These are phyloP conservation scores for Aphelenchoides fujianensis DNA, from an alignment of 1,140 invertebrate species.

Conservation along the genomic window DNA sequence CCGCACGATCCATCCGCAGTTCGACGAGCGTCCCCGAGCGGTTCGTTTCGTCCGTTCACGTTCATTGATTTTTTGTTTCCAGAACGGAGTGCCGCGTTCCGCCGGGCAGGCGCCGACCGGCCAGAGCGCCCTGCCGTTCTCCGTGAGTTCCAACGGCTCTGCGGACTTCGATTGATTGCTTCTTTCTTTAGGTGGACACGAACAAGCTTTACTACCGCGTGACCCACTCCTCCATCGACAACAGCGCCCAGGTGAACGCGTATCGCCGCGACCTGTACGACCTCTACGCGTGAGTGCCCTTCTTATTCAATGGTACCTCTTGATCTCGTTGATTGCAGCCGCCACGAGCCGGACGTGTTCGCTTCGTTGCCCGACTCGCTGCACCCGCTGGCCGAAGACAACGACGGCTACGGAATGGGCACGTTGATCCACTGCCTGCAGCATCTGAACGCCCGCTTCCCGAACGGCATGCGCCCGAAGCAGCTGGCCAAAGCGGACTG, in stretches of 20 bases:
- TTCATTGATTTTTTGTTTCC: no score
- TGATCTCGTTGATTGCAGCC: neutral
- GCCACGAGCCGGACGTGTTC: neutral
- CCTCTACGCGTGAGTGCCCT: no score
- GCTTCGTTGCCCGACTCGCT: neutral
- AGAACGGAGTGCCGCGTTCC: no score
- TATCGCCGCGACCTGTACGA: no score
- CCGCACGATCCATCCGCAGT: no score
- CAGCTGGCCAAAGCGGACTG: neutral
- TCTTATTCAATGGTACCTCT: no score
- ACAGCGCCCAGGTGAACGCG: neutral
- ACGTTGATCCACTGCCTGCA: neutral
- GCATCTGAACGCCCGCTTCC: neutral
- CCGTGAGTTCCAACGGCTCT: no score
- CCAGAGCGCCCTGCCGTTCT: no score
- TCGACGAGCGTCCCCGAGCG: no score
- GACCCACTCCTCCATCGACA: conserved; percentile 8
- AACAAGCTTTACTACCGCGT: neutral
- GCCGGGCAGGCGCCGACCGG: no score
- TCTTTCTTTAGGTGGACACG: conserved; percentile 6
- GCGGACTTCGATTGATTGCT: no score
- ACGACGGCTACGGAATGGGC: neutral
- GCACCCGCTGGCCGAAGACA: neutral
- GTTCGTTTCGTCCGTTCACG: no score
- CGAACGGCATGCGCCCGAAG: neutral